Evolutionary conservation across 2,797 vertebrate species (phyloP).

Genomic region (Neosalanx taihuensis): DNA sequence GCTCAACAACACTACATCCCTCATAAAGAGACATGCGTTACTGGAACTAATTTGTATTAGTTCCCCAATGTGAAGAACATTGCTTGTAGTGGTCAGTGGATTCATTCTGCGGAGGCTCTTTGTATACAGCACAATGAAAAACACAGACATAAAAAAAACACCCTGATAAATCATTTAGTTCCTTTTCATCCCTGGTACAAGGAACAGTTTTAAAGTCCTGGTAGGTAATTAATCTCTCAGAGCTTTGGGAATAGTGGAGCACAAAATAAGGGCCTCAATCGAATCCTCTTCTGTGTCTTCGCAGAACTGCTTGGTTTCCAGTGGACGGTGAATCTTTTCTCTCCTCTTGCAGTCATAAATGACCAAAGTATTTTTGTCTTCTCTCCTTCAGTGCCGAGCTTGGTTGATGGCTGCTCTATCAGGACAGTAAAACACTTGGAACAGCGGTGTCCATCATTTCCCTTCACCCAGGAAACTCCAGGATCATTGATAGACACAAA

Average conservation of each 20-base stretch:
- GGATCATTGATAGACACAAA: constrained; percentile 30
- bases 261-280: neutral
- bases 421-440: constrained; percentile 58
- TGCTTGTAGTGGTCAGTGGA: neutral
- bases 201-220: neutral
- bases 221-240: neutral
- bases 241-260: neutral
- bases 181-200: neutral
- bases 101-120: no score
- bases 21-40: constrained; percentile 17
- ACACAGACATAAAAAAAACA: no score
- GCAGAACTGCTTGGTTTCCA: neutral
- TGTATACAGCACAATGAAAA: no score
- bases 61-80: constrained; percentile 12
- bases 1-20: constrained; percentile 4
- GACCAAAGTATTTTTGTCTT: constrained; percentile 51
- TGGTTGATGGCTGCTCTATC: constrained; percentile 56
- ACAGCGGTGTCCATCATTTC: constrained; percentile 30
- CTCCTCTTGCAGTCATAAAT: constrained; percentile 6
- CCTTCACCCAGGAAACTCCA: constrained; percentile 32
- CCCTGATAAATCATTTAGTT: neutral
- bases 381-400: constrained; percentile 41
- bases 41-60: constrained; percentile 39
- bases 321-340: constrained; percentile 8
- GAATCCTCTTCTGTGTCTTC: neutral